A percentile compares a stretch with the other conserved stretches of the same genome.
These are phyloP conservation scores for Orchestes rusci DNA, from an alignment of 2,888 invertebrate species.

Conservation along the genomic window DNA sequence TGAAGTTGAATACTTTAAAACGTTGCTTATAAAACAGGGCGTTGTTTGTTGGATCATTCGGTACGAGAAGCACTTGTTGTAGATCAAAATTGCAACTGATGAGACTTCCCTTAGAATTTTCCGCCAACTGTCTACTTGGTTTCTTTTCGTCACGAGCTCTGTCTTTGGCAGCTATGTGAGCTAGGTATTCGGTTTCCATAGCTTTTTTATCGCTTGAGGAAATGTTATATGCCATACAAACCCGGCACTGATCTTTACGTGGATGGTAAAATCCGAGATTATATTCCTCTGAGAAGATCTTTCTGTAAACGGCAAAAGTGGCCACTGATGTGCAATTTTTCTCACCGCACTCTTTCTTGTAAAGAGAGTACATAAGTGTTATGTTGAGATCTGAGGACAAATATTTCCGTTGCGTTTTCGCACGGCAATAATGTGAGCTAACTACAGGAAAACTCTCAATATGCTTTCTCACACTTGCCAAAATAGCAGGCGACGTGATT, in stretches of 20 bases:
- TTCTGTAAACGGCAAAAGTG: not conserved
- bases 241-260: conserved; percentile 15
- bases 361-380: not conserved
- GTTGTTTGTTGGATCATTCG: conserved; percentile 23
- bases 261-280: conserved; percentile 16
- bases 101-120: conserved; percentile 7
- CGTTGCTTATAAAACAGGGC: conserved; percentile 26
- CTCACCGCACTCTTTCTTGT: not conserved
- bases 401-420: conserved; percentile 9
- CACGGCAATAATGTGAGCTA: conserved; percentile 14
- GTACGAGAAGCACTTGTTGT: conserved; percentile 24
- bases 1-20: conserved; percentile 21
- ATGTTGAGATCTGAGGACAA: conserved; percentile 10
- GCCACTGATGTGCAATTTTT: not conserved
- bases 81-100: conserved; percentile 26
- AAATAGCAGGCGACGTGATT: not conserved
- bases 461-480: conserved; percentile 10
- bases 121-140: not conserved
- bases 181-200: conserved; percentile 2
- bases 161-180: conserved; percentile 1
- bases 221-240: conserved; percentile 8
- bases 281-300: conserved; percentile 9
- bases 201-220: conserved; percentile 1
- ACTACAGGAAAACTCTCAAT: conserved; percentile 17
- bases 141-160: not conserved